Base-by-base conservation (phyloP, 2,113 vertebrate genomes). In the Morone chrysops region DNA sequence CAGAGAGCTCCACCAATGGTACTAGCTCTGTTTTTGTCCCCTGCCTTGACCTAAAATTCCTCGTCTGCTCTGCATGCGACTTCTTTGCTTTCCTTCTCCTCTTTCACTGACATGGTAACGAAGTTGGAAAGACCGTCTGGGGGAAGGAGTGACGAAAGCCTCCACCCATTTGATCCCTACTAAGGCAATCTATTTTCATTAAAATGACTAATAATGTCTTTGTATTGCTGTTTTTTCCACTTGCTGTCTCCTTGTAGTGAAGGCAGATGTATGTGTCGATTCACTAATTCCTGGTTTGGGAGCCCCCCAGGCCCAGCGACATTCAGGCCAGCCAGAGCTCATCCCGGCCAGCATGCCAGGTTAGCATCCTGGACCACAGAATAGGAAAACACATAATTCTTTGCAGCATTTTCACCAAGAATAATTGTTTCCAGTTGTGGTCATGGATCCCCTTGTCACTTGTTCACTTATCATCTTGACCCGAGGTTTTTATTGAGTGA, bases 201-300 rank as follows among this genome's bases (percentile, higher is more conserved):
- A 31, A 22, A 4, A 90, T n/a, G 43, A 41, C 71, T 72, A 71
- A 69, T 54, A 4, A 41, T 48, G 25, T 36, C 43, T 76, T 67
- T 82, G 61, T 48, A 22, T 45, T 9, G 5, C 20, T 47, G 51
- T 87, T 69, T 79, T 79, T 86, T 61, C 20, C 25, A 65, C 53
- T 65, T 79, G 38, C 57, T 84, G 48, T 79, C 40, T 84, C 60
- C 22, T 6, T 87, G 63, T 90, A 95, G 95, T 71, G 31, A 93
- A 82, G 63, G 71, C 88, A 81, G 97, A 96, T 1, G 79, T 96
- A 77, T 95, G 94, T 72, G 95, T 97, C 88, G 97, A 98, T 92
- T 96, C 97, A 70, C 95, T 99, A 68, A 99, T 99, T 63, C 96
- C 97, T 0, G 97, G 98, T 92, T 94, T 99, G 72, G 97, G 98